A percentile compares a stretch with the other conserved stretches of the same genome.
Conservation (phyloP, 2,113 vertebrate genomes). For the Lota lota region DNA sequence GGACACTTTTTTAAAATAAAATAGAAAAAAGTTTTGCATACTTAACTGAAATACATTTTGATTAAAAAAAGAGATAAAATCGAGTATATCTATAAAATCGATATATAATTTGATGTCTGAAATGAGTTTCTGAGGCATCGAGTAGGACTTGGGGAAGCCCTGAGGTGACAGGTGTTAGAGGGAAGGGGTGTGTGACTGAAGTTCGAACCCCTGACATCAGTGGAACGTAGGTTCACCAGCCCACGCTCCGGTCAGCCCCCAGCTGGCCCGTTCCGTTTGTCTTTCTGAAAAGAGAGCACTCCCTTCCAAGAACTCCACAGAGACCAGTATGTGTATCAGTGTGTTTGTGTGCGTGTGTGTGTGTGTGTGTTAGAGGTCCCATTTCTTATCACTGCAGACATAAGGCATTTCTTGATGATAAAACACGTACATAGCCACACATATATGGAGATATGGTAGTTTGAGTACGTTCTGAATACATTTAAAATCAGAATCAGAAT, state of each 20-base stretch:
- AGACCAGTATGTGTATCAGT: background rate
- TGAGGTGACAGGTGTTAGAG: too few species aligned
- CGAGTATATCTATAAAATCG: too few species aligned
- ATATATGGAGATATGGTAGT: too few species aligned
- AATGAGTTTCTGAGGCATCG: too few species aligned
- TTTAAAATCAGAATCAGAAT: too few species aligned
- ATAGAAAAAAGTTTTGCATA: too few species aligned
- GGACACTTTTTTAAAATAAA: too few species aligned
- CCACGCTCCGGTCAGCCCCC: background rate
- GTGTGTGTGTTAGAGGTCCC: background rate
- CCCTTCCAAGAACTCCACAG: constrained; percentile 41
- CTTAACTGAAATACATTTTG: too few species aligned
- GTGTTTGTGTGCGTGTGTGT: constrained; percentile 8
- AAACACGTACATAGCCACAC: background rate
- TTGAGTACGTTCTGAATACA: too few species aligned
- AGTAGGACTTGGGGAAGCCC: too few species aligned
- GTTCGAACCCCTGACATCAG: background rate
- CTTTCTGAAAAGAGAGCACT: constrained; percentile 24
- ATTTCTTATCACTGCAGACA: constrained; percentile 45
- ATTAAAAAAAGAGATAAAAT: too few species aligned
- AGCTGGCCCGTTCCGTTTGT: constrained; percentile 17
- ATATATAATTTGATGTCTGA: too few species aligned
- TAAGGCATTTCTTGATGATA: constrained; percentile 34
- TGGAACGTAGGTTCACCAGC: background rate
- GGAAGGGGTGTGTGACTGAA: background rate